Evolutionary conservation across 2,113 vertebrate species (phyloP).

Genomic region (Corvus cornix): DNA sequence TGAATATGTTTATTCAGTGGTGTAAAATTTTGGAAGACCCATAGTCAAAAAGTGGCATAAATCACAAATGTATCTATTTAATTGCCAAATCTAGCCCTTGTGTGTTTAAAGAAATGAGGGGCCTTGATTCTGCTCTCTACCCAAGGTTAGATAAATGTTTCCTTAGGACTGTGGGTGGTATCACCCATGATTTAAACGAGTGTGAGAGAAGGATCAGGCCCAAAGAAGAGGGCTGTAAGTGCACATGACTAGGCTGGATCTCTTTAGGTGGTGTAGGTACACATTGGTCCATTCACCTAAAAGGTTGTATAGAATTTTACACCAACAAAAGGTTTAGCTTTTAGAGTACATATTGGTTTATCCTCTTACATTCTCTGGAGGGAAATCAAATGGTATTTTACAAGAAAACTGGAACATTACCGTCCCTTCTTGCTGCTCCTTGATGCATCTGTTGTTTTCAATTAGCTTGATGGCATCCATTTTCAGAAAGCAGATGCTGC

Average conservation of each 20-base stretch:
- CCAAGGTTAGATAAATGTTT: background rate
- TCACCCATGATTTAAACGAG: background rate
- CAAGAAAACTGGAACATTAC: slow-evolving; percentile 53
- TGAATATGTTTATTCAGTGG: background rate
- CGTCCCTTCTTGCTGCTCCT: slow-evolving; percentile 40
- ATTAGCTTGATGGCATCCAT: slow-evolving; percentile 69
- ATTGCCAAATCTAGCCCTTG: background rate
- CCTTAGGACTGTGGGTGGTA: background rate
- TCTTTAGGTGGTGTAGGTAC: background rate
- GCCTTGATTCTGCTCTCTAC: background rate
- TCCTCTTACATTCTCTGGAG: slow-evolving; percentile 7
- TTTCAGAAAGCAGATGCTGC: slow-evolving; percentile 73
- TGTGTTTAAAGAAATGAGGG: background rate
- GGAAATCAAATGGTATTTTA: slow-evolving; percentile 41
- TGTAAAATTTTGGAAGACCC: background rate
- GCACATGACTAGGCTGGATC: background rate
- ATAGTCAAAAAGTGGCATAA: background rate
- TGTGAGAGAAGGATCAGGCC: background rate
- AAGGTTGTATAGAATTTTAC: background rate
- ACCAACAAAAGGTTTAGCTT: background rate
- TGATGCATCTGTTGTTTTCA: slow-evolving; percentile 66
- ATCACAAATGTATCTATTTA: background rate
- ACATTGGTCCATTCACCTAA: background rate
- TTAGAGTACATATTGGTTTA: background rate
- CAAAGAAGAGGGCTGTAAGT: background rate